Evolutionary conservation across 2,888 invertebrate genomes (phyloP).

Genomic region (Balanococcus diminutus): DNA sequence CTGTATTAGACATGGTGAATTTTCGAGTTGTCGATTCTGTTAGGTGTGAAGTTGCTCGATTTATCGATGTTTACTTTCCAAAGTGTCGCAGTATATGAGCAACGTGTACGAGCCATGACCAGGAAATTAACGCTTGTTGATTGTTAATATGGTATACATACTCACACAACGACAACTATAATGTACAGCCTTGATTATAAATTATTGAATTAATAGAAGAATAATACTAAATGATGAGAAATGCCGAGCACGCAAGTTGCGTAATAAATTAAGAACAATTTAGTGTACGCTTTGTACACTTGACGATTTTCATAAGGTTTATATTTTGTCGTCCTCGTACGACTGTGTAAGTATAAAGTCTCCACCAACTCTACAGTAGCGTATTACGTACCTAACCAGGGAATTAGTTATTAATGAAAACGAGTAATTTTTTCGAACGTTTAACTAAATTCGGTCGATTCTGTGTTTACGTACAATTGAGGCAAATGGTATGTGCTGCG

Average conservation of each 20-base stretch:
- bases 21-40: too few species aligned
- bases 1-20: too few species aligned
- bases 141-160: neutral
- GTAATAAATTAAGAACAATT: slow-evolving; percentile 26
- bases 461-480: neutral
- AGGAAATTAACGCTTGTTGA: slow-evolving; percentile 33
- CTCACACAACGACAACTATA: neutral
- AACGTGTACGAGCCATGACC: neutral
- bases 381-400: neutral
- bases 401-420: neutral
- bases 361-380: too few species aligned
- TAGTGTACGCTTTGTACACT: neutral
- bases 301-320: neutral
- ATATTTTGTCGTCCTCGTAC: neutral
- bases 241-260: slow-evolving; percentile 24
- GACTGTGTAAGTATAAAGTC: neutral
- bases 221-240: slow-evolving; percentile 27
- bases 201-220: slow-evolving; percentile 35
- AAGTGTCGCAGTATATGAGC: neutral
- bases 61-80: neutral
- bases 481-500: neutral
- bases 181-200: slow-evolving; percentile 13
- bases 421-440: neutral
- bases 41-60: too few species aligned
- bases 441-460: neutral